Base-by-base conservation (phyloP, 2,797 vertebrate species). In the Coilia nasus region DNA sequence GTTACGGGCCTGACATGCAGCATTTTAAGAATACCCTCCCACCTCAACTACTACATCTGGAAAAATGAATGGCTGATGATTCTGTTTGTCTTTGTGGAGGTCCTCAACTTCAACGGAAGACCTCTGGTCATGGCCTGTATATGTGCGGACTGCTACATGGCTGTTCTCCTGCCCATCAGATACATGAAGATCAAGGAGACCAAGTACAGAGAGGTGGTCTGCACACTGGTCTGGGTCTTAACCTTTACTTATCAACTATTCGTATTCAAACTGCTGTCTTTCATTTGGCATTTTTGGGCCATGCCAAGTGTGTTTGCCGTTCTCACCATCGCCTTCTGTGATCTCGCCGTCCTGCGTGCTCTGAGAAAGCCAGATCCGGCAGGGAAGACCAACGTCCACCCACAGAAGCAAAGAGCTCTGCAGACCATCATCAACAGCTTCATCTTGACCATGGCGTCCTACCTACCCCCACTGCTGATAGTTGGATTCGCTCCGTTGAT, bases 381-480 rank as follows among this genome's bases (percentile, higher is more conserved):
- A 35, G 88, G 86, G 46, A 90, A 87, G 31, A 44, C 0, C 6
- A 89, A 14, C 23, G 87, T 94, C 15, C 92, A 95, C 82, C 92
- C 91, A 0, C 92, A 94, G 87, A 95, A 95, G 89, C 88, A 91
- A 85, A 91, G 85, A 83, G 94, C 94, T 19, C 85, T 93, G 85
- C 90, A 92, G 6, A 93, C 84, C 5, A 78, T 95, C 46, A 35
- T 85, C 67, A 90, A 86, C 89, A 95, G 93, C 85, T 86, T 95
- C 81, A 82, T 7, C 95, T 93, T 60, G 47, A 95, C 12, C 93
- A 92, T 59, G 11, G 57, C 1, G 57, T 59, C 17, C 57, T 59
- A 59, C 57, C 57, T 59, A 2, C 57, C 57, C 11, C 0, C 57
- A 0, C 57, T 59, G 17, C 3, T 59, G 17, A 5, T 59, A 21